These are phyloP conservation scores for Lingula anatina DNA, from an alignment of 2,888 invertebrate species.

Conservation along the genomic window DNA sequence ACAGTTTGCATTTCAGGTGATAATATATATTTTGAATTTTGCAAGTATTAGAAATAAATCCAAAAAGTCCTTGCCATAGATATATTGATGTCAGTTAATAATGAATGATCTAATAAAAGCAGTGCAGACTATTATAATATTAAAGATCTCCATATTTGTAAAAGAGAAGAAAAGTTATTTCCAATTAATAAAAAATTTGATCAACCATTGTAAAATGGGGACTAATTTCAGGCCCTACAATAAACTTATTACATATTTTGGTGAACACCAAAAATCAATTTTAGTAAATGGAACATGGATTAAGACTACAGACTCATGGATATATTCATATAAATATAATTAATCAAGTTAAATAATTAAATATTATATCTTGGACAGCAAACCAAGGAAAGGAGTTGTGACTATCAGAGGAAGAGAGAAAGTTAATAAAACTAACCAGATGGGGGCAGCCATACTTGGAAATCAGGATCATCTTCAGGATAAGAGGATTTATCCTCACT, in stretches of 20 bases:
- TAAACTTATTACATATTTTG: neutral
- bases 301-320: too few relatives aligned
- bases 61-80: neutral
- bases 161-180: too few relatives aligned
- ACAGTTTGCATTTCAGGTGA: neutral
- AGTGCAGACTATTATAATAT: too few relatives aligned
- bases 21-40: neutral
- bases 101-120: neutral
- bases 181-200: too few relatives aligned
- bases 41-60: neutral
- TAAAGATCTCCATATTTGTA: too few relatives aligned
- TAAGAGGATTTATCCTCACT: slow-evolving; percentile 11
- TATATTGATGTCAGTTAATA: neutral
- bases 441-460: slow-evolving; percentile 76
- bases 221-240: too few relatives aligned
- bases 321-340: too few relatives aligned
- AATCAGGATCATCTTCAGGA: slow-evolving; percentile 56
- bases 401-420: too few relatives aligned
- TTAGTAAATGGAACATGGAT: too few relatives aligned
- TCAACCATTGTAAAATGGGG: too few relatives aligned
- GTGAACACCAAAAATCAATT: neutral
- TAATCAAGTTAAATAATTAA: too few relatives aligned
- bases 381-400: neutral
- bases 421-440: slow-evolving; percentile 43
- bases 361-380: neutral